These are phyloP conservation scores for Lethenteron reissneri DNA, from an alignment of 2,113 vertebrate genomes.

Conservation along the genomic window DNA sequence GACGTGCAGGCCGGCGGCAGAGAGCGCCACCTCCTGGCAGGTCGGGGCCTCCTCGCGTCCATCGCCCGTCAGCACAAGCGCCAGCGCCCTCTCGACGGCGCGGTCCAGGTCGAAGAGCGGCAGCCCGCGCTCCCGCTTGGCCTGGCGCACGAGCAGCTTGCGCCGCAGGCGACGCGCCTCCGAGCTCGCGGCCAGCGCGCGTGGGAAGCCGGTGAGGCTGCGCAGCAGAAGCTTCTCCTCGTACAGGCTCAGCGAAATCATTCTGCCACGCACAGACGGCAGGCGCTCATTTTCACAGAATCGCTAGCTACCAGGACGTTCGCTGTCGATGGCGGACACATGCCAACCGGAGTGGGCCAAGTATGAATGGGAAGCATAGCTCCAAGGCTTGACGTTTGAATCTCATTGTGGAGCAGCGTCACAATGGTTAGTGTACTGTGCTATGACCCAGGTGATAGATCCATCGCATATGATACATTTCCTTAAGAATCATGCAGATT, in stretches of 20 bases:
- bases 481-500: too few relatives aligned
- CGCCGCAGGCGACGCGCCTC: constrained; percentile 57
- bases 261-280: too few relatives aligned
- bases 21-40: constrained; percentile 13
- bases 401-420: too few relatives aligned
- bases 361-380: too few relatives aligned
- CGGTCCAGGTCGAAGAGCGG: constrained; percentile 69
- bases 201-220: constrained; percentile 49
- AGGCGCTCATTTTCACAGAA: too few relatives aligned
- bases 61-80: constrained; percentile 60
- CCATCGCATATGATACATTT: too few relatives aligned
- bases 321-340: too few relatives aligned
- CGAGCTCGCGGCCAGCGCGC: constrained; percentile 48
- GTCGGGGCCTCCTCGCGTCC: constrained; percentile 29
- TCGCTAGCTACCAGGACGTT: too few relatives aligned
- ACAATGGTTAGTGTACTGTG: too few relatives aligned
- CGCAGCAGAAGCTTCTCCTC: constrained; percentile 63
- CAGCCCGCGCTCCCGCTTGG: constrained; percentile 57
- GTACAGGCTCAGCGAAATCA: constrained; percentile 38
- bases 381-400: too few relatives aligned
- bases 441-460: too few relatives aligned
- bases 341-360: too few relatives aligned
- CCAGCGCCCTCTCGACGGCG: constrained; percentile 47
- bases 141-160: constrained; percentile 61
- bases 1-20: constrained; percentile 18